Percentiles rank a stretch among this genome's conserved stretches.
Evolutionary conservation across 2,113 vertebrate species (phyloP).

Genomic region (Glaucomys volans): DNA sequence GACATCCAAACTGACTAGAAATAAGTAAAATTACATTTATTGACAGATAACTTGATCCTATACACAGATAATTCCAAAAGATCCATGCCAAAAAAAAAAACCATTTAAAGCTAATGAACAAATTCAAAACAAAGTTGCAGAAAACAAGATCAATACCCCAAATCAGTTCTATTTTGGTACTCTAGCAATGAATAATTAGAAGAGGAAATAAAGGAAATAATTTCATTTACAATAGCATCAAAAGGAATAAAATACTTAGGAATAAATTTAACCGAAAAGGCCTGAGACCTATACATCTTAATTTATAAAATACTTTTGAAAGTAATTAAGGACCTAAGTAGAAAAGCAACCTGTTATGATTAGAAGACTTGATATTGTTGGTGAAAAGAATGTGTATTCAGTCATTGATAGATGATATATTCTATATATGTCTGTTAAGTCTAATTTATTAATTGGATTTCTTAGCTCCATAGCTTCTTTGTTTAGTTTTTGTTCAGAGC

Average conservation of each 20-base stretch:
- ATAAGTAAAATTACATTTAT: conserved; percentile 26
- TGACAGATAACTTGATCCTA: background rate
- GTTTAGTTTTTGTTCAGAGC: too few relatives aligned
- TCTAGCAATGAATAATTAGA: background rate
- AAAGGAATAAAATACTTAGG: background rate
- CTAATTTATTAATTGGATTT: too few relatives aligned
- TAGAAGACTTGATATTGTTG: background rate
- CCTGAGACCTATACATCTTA: background rate
- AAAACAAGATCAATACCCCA: background rate
- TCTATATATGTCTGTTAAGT: too few relatives aligned
- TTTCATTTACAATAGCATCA: background rate
- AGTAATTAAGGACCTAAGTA: background rate
- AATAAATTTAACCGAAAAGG: conserved; percentile 7
- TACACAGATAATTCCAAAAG: background rate
- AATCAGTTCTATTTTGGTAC: background rate
- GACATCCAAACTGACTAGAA: background rate
- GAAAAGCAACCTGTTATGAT: background rate
- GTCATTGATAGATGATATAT: too few relatives aligned
- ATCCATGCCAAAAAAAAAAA: background rate
- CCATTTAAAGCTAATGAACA: background rate
- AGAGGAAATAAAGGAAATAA: background rate
- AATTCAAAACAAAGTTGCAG: conserved; percentile 27
- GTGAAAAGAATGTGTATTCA: too few relatives aligned
- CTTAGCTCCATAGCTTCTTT: too few relatives aligned
- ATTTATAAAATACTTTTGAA: background rate